Evolutionary conservation across 2,797 vertebrate species (phyloP), one percentile per base, ranked within the genome.

Genomic region (Mus caroli): DNA sequence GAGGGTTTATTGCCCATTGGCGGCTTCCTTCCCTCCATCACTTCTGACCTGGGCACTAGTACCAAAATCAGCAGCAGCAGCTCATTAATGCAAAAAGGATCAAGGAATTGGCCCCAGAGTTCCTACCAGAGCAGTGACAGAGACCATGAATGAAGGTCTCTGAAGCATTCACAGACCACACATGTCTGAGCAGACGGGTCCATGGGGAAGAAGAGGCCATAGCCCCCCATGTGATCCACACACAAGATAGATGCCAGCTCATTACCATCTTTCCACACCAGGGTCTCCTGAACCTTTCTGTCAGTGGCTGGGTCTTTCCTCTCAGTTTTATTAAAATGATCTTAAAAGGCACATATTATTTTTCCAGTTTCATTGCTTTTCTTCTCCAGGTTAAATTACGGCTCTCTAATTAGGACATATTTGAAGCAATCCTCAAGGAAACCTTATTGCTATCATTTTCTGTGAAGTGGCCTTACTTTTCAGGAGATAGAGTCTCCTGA

Each of bases 151-250:
- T 1, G 1, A n/a, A 54, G 40, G 46, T 46, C 24, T 56, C 52
- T 1, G 11, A 12, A 54, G 17, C 4, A 1, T 13, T 58, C 62
- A 6, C 14, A 26, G 7, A 31, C 46, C 26, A 0, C 0, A 0
- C 3, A 1, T 50, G 34, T 31, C 4, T 46, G 13, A 3, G 6
- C 52, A 40, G 12, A 69, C 28, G 28, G 7, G 34, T 73, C 50
- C 14, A 7, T 14, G 7, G 13, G 64, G 54, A n/a, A 76, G 54
- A 14, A 15, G 20, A 1, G 4, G 14, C 12, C 60, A 24, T 14
- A 2, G 4, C 13, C 54, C 4, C 4, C 67, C 0, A 22, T 0
- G 0, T 0, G 1, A n/a, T 0, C 6, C 40, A 1, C 1, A 15
- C 9, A 2, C 40, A 26, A 8, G 46, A 7, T 2, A 4, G 22